phyloP scores from a whole-genome alignment of 2,113 vertebrate genomes.

The Cyanoramphus novaezelandiae region DNA sequence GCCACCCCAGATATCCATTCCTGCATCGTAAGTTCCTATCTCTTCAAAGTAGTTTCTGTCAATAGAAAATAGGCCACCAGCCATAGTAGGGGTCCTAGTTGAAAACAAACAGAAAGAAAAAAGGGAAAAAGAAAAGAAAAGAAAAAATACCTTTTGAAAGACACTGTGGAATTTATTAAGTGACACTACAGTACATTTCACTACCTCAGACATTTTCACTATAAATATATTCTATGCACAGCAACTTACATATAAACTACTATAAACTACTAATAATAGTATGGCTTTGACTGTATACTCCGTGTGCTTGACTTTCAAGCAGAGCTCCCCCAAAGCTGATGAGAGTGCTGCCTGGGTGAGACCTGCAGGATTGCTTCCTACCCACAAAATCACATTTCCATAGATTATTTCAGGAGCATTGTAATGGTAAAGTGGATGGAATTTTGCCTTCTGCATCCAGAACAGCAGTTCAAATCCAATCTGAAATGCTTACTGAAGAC shows the following conservation, averaged over 20 bases:
- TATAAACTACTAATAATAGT: neutral
- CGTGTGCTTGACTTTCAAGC: neutral
- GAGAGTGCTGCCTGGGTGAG: neutral
- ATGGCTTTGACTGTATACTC: neutral
- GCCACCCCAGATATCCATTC: slow-evolving; percentile 99
- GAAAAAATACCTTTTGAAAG: slow-evolving; percentile 74
- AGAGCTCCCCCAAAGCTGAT: neutral
- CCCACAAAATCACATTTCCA: neutral
- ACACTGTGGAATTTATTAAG: slow-evolving; percentile 54
- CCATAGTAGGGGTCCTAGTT: slow-evolving; percentile 97
- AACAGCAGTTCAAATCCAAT: neutral
- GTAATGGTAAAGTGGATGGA: neutral
- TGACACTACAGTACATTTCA: slow-evolving; percentile 61
- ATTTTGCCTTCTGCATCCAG: neutral
- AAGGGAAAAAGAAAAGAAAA: slow-evolving; percentile 36
- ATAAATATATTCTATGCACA: neutral
- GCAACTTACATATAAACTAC: neutral
- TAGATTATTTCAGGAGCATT: neutral
- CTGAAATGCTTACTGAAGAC: neutral
- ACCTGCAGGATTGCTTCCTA: neutral
- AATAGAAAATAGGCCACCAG: slow-evolving; percentile 96
- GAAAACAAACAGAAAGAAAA: slow-evolving; percentile 70
- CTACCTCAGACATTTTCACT: slow-evolving; percentile 41
- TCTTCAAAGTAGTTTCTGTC: slow-evolving; percentile 98
- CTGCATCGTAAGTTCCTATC: slow-evolving; percentile 97